Percentiles rank a stretch among this genome's conserved stretches.
These are phyloP conservation scores for Psittacara wagleri DNA, from an alignment of 2,113 vertebrate species.

Conservation along the genomic window DNA sequence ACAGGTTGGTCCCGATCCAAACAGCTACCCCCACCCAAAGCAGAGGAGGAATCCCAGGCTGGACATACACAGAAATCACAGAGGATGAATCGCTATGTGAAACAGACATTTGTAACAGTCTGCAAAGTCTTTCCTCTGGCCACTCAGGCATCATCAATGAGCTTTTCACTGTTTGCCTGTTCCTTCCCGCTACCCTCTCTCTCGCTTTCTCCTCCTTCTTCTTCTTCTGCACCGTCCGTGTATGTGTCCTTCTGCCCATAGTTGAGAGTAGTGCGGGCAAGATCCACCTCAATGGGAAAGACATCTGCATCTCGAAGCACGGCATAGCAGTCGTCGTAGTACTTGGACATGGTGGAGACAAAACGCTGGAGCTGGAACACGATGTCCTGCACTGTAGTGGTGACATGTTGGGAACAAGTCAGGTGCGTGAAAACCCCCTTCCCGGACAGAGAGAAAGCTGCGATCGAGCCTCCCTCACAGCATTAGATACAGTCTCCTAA, in stretches of 20 bases:
- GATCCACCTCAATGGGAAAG: conserved; percentile 98
- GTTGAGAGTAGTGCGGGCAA: conserved; percentile 91
- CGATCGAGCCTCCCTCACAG: background rate
- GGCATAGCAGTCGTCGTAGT: conserved; percentile 92
- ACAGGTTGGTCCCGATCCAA: background rate
- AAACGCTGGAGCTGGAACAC: conserved; percentile 99
- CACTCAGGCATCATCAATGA: conserved; percentile 83
- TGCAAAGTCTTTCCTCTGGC: background rate
- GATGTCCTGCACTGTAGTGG: conserved; percentile 90
- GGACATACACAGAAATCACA: background rate
- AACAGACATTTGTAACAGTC: conserved; percentile 14
- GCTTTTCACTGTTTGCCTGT: conserved; percentile 85
- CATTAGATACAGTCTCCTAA: background rate
- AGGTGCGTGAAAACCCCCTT: background rate
- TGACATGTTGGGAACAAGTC: background rate
- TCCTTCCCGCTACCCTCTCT: conserved; percentile 38
- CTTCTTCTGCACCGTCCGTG: conserved; percentile 81
- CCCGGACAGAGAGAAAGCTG: background rate
- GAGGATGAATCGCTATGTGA: background rate
- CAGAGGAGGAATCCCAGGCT: conserved; percentile 16
- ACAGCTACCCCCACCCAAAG: conserved; percentile 1
- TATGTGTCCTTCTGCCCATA: conserved; percentile 83
- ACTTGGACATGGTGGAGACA: conserved; percentile 95
- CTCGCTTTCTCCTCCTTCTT: conserved; percentile 63
- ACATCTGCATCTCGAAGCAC: conserved; percentile 93